Evolutionary conservation across 2,888 invertebrate genomes (phyloP).

Genomic region (Bursaphelenchus okinawaensis): DNA sequence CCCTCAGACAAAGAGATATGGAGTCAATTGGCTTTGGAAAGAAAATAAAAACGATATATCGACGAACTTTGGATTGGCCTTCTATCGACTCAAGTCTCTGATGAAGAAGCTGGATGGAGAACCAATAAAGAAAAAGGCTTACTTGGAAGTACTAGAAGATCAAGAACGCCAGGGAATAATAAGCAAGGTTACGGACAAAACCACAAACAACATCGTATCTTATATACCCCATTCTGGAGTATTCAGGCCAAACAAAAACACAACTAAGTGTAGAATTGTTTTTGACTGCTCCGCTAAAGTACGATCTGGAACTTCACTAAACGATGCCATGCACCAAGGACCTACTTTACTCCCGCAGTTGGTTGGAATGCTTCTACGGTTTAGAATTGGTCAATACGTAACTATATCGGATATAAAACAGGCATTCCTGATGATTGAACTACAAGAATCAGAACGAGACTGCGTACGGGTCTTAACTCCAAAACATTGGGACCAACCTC

Average conservation of each 20-base stretch:
- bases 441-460: slow-evolving; percentile 27
- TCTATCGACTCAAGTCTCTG: slow-evolving; percentile 2
- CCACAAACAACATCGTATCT: neutral
- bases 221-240: slow-evolving; percentile 32
- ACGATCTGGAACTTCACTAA: slow-evolving; percentile 16
- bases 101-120: neutral
- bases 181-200: slow-evolving; percentile 16
- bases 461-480: slow-evolving; percentile 23
- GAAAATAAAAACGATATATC: neutral
- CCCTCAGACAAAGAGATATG: neutral
- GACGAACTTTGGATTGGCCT: slow-evolving; percentile 15
- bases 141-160: slow-evolving; percentile 25
- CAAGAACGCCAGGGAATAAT: slow-evolving; percentile 30
- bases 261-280: slow-evolving; percentile 29
- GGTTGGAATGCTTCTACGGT: slow-evolving; percentile 21
- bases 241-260: slow-evolving; percentile 19
- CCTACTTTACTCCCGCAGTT: slow-evolving; percentile 24
- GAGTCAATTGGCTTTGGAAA: slow-evolving; percentile 16
- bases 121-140: slow-evolving; percentile 17
- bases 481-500: slow-evolving; percentile 15
- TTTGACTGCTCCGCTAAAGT: slow-evolving; percentile 24
- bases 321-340: slow-evolving; percentile 25
- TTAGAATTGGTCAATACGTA: slow-evolving; percentile 13
- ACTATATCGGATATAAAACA: slow-evolving; percentile 30
- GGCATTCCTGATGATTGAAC: slow-evolving; percentile 27